Evolutionary conservation across 2,888 invertebrate species (phyloP).

Genomic region (Serripes groenlandicus): DNA sequence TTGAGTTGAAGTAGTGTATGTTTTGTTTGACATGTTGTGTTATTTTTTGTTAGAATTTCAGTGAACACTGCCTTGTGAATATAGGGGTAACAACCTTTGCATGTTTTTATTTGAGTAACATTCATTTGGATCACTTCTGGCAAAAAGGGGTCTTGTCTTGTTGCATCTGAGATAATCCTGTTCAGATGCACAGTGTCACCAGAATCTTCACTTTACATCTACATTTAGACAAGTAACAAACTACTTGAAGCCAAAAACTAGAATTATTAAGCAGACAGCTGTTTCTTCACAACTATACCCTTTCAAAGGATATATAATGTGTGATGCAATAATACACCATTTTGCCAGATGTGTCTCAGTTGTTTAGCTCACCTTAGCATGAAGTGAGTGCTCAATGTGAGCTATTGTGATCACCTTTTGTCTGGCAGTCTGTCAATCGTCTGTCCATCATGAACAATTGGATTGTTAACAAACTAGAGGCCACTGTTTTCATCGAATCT

Average conservation of each 20-base stretch:
- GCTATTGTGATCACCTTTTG: neutral
- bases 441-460: neutral
- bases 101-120: conserved; percentile 5
- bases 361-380: neutral
- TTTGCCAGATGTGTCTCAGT: no score
- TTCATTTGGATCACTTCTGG: neutral
- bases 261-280: no score
- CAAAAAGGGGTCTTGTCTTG: neutral
- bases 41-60: conserved; percentile 39
- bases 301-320: no score
- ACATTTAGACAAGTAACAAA: no score
- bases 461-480: neutral
- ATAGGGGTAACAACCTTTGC: conserved; percentile 51
- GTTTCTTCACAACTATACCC: no score
- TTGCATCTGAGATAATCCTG: no score
- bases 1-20: neutral
- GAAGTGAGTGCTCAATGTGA: neutral
- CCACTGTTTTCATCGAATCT: neutral
- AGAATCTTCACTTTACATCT: no score
- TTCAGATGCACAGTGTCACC: no score
- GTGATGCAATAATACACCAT: no score
- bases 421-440: neutral
- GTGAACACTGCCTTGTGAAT: conserved; percentile 45
- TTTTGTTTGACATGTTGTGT: conserved; percentile 10
- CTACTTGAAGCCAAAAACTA: no score